These are phyloP conservation scores for Pteronotus mesoamericanus DNA, from an alignment of 2,797 vertebrate species.

Conservation along the genomic window DNA sequence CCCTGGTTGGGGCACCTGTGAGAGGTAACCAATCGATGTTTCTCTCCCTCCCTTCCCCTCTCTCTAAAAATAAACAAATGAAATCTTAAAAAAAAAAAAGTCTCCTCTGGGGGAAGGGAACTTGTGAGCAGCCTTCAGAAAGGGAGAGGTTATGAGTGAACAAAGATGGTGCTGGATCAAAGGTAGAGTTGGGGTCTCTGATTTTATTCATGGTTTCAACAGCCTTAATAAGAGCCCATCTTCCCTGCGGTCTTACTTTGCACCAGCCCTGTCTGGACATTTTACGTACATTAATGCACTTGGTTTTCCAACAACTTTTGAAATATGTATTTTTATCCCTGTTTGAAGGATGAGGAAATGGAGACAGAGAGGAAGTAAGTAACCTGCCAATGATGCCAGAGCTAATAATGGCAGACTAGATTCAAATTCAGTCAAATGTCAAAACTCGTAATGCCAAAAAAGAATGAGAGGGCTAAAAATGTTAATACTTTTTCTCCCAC, in stretches of 20 bases:
- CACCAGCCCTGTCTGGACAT: background rate
- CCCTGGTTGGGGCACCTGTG: background rate
- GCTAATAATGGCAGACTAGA: background rate
- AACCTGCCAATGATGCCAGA: background rate
- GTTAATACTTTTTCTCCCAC: background rate
- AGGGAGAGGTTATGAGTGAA: background rate
- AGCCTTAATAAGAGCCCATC: background rate
- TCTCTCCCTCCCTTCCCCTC: background rate
- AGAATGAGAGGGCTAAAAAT: background rate
- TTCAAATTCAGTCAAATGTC: slow-evolving; percentile 20
- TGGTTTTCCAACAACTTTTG: background rate
- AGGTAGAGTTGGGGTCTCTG: background rate
- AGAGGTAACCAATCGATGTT: background rate
- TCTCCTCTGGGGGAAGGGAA: background rate
- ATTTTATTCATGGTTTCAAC: background rate
- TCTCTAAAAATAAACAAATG: background rate
- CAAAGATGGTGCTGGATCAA: background rate
- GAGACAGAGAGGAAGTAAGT: background rate
- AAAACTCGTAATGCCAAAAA: background rate
- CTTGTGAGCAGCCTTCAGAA: background rate
- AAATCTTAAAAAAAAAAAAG: background rate
- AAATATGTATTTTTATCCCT: background rate
- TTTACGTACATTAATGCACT: background rate
- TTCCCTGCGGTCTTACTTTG: background rate
- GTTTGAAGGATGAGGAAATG: slow-evolving; percentile 20